Evolutionary conservation across 2,888 invertebrate species (phyloP).

Genomic region (Aphodius sticticus): DNA sequence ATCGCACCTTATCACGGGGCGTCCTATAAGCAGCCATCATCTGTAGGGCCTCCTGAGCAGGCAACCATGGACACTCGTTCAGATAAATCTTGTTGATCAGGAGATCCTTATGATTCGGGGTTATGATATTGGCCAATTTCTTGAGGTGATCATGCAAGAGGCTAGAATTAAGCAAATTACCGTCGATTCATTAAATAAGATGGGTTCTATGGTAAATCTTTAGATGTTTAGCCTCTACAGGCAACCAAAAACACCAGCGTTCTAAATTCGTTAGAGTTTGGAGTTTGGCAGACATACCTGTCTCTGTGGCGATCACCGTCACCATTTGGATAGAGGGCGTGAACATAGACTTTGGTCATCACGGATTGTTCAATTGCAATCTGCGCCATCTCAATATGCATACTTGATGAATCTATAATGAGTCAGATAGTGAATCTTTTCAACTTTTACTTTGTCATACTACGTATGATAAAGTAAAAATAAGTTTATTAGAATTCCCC

Average conservation of each 20-base stretch:
- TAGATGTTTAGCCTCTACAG: no score
- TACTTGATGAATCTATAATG: constrained; percentile 70
- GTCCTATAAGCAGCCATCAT: constrained; percentile 92
- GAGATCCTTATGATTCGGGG: constrained; percentile 82
- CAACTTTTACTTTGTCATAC: no score
- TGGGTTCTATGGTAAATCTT: no score
- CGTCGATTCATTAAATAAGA: no score
- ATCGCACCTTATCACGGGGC: constrained; percentile 82
- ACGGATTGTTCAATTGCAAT: constrained; percentile 89
- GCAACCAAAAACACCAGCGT: constrained; percentile 27
- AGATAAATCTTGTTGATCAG: constrained; percentile 83
- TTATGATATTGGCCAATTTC: constrained; percentile 77
- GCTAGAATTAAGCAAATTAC: constrained; percentile 60
- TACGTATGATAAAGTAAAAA: no score
- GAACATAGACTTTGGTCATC: constrained; percentile 85
- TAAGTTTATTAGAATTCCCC: no score
- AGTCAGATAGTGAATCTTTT: constrained; percentile 27
- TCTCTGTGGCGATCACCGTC: constrained; percentile 94
- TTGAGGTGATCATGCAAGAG: constrained; percentile 89
- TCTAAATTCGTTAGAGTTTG: neutral
- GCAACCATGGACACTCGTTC: constrained; percentile 95
- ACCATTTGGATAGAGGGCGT: constrained; percentile 96
- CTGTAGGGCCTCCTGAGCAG: constrained; percentile 89
- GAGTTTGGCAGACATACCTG: constrained; percentile 64
- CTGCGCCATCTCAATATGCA: constrained; percentile 79